Conservation (phyloP, 2,113 vertebrate genomes). For the Ptyas mucosa region DNA sequence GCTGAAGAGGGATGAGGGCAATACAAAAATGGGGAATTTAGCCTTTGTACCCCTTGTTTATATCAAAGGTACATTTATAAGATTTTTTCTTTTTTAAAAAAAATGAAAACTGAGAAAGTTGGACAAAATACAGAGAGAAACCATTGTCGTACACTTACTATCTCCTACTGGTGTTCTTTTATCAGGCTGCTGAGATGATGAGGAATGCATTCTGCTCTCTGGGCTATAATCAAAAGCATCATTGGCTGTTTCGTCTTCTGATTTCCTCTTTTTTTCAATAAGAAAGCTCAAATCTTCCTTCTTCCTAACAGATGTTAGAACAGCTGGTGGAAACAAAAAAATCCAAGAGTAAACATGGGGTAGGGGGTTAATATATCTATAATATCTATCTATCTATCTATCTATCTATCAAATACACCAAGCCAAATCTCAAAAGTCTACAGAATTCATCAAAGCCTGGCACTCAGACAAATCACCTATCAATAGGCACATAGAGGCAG, state of each 20-base stretch:
- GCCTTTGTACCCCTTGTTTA: not conserved
- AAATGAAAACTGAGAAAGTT: not conserved
- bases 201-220: not conserved
- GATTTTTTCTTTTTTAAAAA: too few species aligned
- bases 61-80: not conserved
- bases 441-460: too few species aligned
- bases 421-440: not conserved
- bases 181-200: not conserved
- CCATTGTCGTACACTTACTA: not conserved
- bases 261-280: not conserved
- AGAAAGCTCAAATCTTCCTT: not conserved
- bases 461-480: too few species aligned
- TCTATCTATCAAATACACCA: too few species aligned
- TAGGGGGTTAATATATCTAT: not conserved
- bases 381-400: too few species aligned
- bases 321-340: not conserved
- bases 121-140: not conserved
- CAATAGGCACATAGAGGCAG: too few species aligned
- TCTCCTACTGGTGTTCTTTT: not conserved
- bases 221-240: too few species aligned
- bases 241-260: rapidly evolving
- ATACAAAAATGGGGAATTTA: not conserved
- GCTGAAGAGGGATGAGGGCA: not conserved
- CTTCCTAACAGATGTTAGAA: not conserved
- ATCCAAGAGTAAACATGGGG: not conserved